phyloP scores from a whole-genome alignment of 2,113 vertebrate species.

The Marcusenius ussheri region DNA sequence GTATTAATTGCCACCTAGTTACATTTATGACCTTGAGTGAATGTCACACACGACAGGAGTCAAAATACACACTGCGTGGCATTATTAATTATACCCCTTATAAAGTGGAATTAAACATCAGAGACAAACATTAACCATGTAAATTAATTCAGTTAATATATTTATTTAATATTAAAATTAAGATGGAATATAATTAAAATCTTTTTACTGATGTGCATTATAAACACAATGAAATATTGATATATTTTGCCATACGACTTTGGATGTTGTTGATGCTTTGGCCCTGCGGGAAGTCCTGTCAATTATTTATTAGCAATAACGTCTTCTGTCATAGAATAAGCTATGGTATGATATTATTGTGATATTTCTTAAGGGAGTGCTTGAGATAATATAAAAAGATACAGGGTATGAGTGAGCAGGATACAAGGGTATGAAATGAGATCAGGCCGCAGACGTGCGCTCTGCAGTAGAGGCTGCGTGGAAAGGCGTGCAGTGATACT shows the following conservation, averaged over 20 bases:
- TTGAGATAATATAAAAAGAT: neutral
- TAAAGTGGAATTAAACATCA: neutral
- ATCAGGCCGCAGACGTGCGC: neutral
- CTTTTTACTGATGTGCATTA: neutral
- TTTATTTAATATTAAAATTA: conserved; percentile 6
- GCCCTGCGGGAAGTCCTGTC: neutral
- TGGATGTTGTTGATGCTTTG: neutral
- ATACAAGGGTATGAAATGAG: neutral
- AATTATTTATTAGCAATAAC: neutral
- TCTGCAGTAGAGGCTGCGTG: neutral
- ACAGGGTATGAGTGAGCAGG: neutral
- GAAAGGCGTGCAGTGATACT: neutral
- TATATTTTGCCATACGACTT: neutral
- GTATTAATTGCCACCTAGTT: neutral
- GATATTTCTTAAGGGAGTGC: neutral
- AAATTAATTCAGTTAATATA: conserved; percentile 9
- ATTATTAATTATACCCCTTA: neutral
- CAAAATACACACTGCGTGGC: neutral
- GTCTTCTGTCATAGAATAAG: neutral
- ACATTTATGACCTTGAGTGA: neutral
- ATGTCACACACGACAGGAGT: neutral
- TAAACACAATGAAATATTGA: neutral
- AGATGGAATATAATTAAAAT: neutral
- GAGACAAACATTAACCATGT: conserved; percentile 10
- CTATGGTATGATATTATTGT: neutral